Evolutionary conservation across 2,797 vertebrate genomes (phyloP).

Genomic region (Glyptemys insculpta): DNA sequence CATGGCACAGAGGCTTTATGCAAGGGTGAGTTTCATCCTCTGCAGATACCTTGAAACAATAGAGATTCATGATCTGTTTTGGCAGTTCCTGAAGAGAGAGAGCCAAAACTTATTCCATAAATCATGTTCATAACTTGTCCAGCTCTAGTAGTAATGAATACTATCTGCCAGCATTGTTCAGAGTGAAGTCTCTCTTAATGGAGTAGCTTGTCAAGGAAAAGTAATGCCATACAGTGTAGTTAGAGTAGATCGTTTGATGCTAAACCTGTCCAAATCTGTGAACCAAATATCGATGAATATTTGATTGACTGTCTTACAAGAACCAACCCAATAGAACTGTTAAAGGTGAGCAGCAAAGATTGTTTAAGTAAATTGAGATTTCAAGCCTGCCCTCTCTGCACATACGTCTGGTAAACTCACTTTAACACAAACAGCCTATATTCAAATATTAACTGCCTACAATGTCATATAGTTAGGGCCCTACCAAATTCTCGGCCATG

Average conservation of each 20-base stretch:
- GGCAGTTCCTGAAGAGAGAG: conserved; percentile 35
- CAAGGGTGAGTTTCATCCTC: background rate
- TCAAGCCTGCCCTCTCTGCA: background rate
- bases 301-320: background rate
- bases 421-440: background rate
- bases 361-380: background rate
- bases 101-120: conserved; percentile 41
- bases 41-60: conserved; percentile 35
- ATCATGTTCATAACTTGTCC: conserved; percentile 41
- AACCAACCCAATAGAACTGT: background rate
- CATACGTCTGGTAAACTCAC: background rate
- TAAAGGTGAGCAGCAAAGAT: conserved; percentile 4
- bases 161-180: conserved; percentile 36
- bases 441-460: background rate
- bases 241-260: background rate
- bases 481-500: no score
- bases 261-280: conserved; percentile 15
- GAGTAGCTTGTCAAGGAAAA: conserved; percentile 46
- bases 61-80: conserved; percentile 35
- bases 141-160: background rate
- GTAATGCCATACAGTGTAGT: conserved; percentile 32
- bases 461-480: background rate
- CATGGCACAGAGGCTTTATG: background rate
- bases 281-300: conserved; percentile 4
- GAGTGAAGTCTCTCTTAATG: conserved; percentile 41